phyloP scores from a whole-genome alignment of 2,797 vertebrate genomes.

The Mus spretus region DNA sequence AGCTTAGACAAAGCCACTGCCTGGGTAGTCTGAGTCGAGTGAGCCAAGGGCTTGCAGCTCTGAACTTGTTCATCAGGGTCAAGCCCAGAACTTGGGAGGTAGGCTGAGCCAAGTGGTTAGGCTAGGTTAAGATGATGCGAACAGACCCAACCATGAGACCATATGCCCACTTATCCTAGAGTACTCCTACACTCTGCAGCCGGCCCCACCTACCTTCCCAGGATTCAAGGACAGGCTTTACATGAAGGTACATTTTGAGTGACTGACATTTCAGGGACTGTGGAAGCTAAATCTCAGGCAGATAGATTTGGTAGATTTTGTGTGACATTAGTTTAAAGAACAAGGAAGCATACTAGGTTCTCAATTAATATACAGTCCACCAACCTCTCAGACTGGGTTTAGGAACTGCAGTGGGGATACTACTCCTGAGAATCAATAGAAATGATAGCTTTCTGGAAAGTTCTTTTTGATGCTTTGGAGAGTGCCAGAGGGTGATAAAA shows the following conservation, averaged over 20 bases:
- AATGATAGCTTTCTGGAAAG: neutral
- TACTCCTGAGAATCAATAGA: neutral
- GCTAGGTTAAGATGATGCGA: neutral
- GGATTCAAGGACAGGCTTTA: neutral
- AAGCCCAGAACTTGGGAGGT: neutral
- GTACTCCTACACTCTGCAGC: too few relatives aligned
- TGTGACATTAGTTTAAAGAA: neutral
- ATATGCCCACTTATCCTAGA: neutral
- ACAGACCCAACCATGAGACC: too few relatives aligned
- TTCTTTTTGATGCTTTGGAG: neutral
- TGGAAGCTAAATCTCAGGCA: neutral
- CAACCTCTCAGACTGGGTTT: fast-evolving
- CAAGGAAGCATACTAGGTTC: neutral
- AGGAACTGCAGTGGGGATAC: neutral
- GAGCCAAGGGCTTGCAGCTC: neutral
- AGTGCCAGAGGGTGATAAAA: neutral
- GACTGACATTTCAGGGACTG: neutral
- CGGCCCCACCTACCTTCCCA: fast-evolving
- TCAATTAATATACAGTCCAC: fast-evolving
- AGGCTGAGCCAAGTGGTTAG: neutral
- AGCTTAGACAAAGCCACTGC: neutral
- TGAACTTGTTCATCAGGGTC: neutral
- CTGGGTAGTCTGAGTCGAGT: neutral
- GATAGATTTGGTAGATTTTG: neutral
- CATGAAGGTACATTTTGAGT: neutral